Evolutionary conservation across 2,113 vertebrate genomes (phyloP).

Genomic region (Etheostoma spectabile): DNA sequence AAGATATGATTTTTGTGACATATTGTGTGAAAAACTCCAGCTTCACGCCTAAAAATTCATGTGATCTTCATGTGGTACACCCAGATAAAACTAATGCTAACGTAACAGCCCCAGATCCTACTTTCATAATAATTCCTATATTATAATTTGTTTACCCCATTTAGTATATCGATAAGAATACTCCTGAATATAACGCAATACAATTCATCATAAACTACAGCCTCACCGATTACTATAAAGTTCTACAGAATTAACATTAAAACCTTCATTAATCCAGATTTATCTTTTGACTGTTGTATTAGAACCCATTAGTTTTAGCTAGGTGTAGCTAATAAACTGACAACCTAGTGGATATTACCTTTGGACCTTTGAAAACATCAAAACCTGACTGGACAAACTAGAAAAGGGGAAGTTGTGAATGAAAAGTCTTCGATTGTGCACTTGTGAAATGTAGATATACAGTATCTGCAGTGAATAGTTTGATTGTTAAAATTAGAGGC

Average conservation of each 20-base stretch:
- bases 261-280: too few species aligned
- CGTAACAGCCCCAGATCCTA: not conserved
- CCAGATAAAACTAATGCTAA: slow-evolving; percentile 3
- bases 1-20: not conserved
- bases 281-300: not conserved
- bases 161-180: not conserved
- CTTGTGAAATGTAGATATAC: not conserved
- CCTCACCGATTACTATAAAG: not conserved
- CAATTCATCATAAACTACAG: not conserved
- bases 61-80: not conserved
- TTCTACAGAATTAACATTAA: too few species aligned
- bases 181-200: not conserved
- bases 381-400: not conserved
- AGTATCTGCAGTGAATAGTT: not conserved
- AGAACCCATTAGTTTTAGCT: not conserved
- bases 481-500: not conserved
- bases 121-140: not conserved
- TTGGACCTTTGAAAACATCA: not conserved
- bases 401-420: not conserved
- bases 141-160: not conserved
- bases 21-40: not conserved
- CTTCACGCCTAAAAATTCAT: not conserved
- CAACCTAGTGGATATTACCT: not conserved
- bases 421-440: not conserved
- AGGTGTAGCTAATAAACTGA: not conserved